Base-by-base conservation (phyloP, 2,888 invertebrate genomes). In the Laspeyria flexula region DNA sequence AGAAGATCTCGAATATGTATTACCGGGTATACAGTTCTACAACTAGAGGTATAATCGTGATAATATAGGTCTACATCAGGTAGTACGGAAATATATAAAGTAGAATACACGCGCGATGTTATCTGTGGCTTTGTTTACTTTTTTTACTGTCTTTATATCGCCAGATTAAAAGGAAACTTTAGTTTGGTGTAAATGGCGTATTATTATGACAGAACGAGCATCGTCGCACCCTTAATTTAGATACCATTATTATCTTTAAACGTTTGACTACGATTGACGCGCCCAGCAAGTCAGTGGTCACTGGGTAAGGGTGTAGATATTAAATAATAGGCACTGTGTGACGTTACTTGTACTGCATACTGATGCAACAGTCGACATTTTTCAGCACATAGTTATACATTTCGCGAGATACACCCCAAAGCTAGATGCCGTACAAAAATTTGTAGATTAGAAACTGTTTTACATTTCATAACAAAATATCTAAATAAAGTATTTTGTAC, bases 1-100 rank as follows among this genome's bases (percentile, higher is more conserved):
- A 89, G 84, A 86, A 85, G 77, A 83, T 86, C 81, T 79, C 69
- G 65, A 81, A 79, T 76, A 73, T 81, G 77, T 65, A 58, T 76
- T 74, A 77, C 71, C 70, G 76, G 75, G 64, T 71, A 73, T 67
- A 70, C 60, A 61, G 55, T 71, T 66, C 75, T 77, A 80, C 58
- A 66, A 60, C 66, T 73, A 74, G 50, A 64, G 48, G 52, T 71
- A 65, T 63, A 51, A 55, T 38, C 12, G 31, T 43, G 39, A 47
- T 64, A 61, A 59, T 60, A 67, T 55, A 62, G 59, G 58, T 51
- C 75, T 76, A 76, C 47, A 31, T 60, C 62, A 65, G 48, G 64
- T 61, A 65, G 50, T 65, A 65, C 60, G 50, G 65, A 63, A 67
- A 72, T 63, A 65, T 44, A 65, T 54, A 62, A 55, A 62, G 43